Percentiles rank a stretch among this genome's conserved stretches.
Evolutionary conservation across 2,113 vertebrate species (phyloP).

Genomic region (Grammomys surdaster): DNA sequence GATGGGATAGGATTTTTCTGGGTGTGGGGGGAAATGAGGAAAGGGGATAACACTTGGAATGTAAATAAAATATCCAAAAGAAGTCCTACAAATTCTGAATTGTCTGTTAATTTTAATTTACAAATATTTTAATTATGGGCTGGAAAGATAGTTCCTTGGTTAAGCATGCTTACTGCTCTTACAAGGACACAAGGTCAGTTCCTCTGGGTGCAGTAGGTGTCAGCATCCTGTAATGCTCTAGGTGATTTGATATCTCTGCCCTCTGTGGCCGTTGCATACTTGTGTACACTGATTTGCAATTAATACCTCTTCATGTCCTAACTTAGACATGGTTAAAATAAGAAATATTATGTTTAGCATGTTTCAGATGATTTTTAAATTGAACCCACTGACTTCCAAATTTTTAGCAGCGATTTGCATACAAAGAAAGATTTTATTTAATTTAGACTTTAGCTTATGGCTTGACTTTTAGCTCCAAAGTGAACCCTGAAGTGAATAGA

Average conservation of each 20-base stretch:
- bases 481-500: not conserved
- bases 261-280: too few relatives aligned
- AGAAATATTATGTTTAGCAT: not conserved
- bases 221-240: not conserved
- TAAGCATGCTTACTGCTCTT: not conserved
- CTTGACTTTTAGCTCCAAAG: not conserved
- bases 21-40: too few relatives aligned
- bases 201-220: too few relatives aligned
- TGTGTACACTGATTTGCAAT: not conserved
- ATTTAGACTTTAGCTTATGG: slow-evolving; percentile 2
- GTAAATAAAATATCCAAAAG: too few relatives aligned
- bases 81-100: not conserved
- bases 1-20: too few relatives aligned
- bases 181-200: not conserved
- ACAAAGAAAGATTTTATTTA: not conserved
- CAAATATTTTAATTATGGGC: not conserved
- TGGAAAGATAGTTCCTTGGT: not conserved
- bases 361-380: not conserved
- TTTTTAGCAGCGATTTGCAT: not conserved
- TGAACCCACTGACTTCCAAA: not conserved
- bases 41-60: too few relatives aligned
- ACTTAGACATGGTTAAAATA: not conserved
- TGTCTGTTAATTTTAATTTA: not conserved
- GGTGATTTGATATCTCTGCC: not conserved
- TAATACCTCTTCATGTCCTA: too few relatives aligned